Percentiles rank a stretch among this genome's conserved stretches.
phyloP scores from a whole-genome alignment of 2,113 vertebrate genomes.

The Salvelinus sp. region DNA sequence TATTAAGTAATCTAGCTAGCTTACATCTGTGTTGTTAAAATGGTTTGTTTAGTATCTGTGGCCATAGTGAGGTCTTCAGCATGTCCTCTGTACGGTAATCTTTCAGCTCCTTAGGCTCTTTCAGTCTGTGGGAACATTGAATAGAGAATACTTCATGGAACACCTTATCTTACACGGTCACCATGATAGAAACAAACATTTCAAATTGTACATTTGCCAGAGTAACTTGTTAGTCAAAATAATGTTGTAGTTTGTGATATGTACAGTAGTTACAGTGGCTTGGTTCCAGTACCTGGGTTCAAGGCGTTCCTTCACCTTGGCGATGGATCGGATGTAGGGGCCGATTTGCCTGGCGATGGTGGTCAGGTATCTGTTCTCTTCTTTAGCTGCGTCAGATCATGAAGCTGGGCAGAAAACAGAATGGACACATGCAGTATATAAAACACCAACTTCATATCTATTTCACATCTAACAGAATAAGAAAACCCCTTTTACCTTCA shows the following conservation, averaged over 20 bases:
- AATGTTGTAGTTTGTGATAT: background rate
- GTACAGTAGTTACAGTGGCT: background rate
- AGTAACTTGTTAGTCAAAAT: background rate
- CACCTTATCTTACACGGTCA: no score
- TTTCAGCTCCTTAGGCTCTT: constrained; percentile 65
- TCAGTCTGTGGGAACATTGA: constrained; percentile 63
- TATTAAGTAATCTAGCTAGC: background rate
- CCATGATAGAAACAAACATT: no score
- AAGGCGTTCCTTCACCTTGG: constrained; percentile 83
- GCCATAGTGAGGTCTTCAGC: constrained; percentile 46
- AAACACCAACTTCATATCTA: background rate
- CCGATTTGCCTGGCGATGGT: constrained; percentile 83
- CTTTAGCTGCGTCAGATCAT: constrained; percentile 80
- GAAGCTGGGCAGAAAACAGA: constrained; percentile 77
- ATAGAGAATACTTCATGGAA: background rate
- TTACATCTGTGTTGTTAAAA: constrained; percentile 1
- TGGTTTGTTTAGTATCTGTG: constrained; percentile 47
- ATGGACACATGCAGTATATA: background rate
- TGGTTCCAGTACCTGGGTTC: constrained; percentile 77
- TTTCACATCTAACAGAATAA: background rate
- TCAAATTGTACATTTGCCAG: background rate
- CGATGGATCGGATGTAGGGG: constrained; percentile 81
- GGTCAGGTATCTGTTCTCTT: constrained; percentile 81
- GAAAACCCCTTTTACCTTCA: constrained; percentile 72
- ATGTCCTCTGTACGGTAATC: constrained; percentile 66